phyloP scores from a whole-genome alignment of 2,888 invertebrate genomes.

The Brachynemurus nebulosus region DNA sequence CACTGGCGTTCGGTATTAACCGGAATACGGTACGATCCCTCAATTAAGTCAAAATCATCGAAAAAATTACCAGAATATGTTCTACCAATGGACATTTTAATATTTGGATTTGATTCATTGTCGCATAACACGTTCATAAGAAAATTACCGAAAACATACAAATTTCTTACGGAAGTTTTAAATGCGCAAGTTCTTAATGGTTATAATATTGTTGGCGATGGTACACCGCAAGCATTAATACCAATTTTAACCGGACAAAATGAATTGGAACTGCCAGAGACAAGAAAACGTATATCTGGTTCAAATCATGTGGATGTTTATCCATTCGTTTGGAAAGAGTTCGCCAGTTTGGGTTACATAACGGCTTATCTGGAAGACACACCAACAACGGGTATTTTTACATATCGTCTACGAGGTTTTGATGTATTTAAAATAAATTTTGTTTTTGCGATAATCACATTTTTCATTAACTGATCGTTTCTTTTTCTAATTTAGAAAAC shows the following conservation, averaged over 20 bases:
- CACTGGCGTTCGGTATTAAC: constrained; percentile 55
- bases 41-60: constrained; percentile 35
- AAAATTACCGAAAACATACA: constrained; percentile 61
- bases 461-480: not conserved
- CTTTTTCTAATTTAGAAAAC: constrained; percentile 31
- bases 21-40: constrained; percentile 39
- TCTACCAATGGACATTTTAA: constrained; percentile 54
- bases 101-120: constrained; percentile 81
- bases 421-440: constrained; percentile 23
- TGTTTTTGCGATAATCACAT: not conserved
- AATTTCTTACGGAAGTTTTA: constrained; percentile 47
- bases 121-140: constrained; percentile 70
- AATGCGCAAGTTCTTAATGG: constrained; percentile 53
- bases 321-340: constrained; percentile 78
- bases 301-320: constrained; percentile 58
- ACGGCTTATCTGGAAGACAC: constrained; percentile 82
- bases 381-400: constrained; percentile 73
- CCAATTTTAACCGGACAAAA: constrained; percentile 75
- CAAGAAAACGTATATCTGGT: constrained; percentile 50
- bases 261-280: constrained; percentile 79
- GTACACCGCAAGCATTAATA: constrained; percentile 74
- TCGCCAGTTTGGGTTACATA: constrained; percentile 51
- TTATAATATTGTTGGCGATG: constrained; percentile 75
- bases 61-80: constrained; percentile 32
- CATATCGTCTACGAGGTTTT: constrained; percentile 81